Base-by-base conservation (phyloP, 2,888 invertebrate genomes). In the Neoaliturus tenellus region DNA sequence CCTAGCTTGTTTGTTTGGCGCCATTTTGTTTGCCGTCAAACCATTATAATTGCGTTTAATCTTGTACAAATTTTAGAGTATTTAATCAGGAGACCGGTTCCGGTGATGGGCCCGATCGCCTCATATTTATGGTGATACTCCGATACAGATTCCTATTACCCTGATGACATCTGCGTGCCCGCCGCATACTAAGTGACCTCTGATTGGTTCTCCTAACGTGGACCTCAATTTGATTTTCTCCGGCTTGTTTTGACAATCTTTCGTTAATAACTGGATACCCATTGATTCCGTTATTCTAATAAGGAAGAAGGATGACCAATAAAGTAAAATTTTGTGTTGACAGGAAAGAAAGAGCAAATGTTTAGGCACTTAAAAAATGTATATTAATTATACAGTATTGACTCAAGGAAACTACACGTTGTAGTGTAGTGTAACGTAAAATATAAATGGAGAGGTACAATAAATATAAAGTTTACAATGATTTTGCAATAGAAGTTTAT, bases 11-110 rank as follows among this genome's bases (percentile, higher is more conserved):
- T 75, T 75, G 73, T 75, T 75, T 44, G 41, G 20, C 73, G 73
- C 73, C 73, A 75, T 75, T 75, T 75, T 75, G 73, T 75, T 75
- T 75, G 44, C 44, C 73, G 73, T 71, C 71, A 71, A 75, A 75
- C 73, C 73, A 75, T 75, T 75, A 75, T 75, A 75, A 75, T 75
- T 75, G 48, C 73, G 73, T 75, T 75, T 75, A 75, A 75, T 75
- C 73, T 75, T 75, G 73, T 75, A 75, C 41, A 75, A 75, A 75
- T 75, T 75, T 75, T 41, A 75, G 44, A 39, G 73, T 39, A 44
- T 44, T 75, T 75, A 75, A 75, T 75, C 73, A 44, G 28, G 41
- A 28, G 17, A 75, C 73, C 73, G 73, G 73, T 75, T 71, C 17
- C 31, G 33, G 23, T 44, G 44, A 39, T 28, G 73, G 73, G 44